A percentile compares a stretch with the other conserved stretches of the same genome.
Evolutionary conservation across 2,888 invertebrate genomes (phyloP).

Genomic region (Polymixis lichenea): DNA sequence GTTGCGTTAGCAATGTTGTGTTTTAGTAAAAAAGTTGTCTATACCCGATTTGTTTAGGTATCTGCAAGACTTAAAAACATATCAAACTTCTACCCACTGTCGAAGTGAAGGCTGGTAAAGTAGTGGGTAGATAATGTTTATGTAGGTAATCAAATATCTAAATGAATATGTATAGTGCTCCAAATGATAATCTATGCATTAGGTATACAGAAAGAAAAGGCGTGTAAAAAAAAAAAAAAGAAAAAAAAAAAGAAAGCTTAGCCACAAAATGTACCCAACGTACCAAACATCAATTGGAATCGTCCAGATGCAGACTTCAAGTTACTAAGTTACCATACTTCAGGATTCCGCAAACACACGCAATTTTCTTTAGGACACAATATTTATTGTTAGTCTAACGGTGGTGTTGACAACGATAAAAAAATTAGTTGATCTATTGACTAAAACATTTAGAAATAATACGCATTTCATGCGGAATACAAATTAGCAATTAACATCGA

Average conservation of each 20-base stretch:
- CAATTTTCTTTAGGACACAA: slow-evolving; percentile 60
- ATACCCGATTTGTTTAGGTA: slow-evolving; percentile 37
- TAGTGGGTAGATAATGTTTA: slow-evolving; percentile 5
- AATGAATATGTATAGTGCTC: slow-evolving; percentile 18
- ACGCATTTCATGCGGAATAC: slow-evolving; percentile 53
- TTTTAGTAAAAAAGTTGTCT: background rate
- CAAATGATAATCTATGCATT: slow-evolving; percentile 9
- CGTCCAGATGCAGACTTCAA: slow-evolving; percentile 69
- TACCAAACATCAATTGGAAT: slow-evolving; percentile 78
- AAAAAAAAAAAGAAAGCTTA: slow-evolving; percentile 42
- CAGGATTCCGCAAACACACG: slow-evolving; percentile 63
- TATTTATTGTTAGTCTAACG: slow-evolving; percentile 65
- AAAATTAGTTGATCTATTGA: slow-evolving; percentile 59
- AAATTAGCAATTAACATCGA: slow-evolving; percentile 79
- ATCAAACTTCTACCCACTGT: slow-evolving; percentile 5
- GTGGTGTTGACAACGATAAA: slow-evolving; percentile 54
- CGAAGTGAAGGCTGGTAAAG: slow-evolving; percentile 17
- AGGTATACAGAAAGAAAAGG: slow-evolving; percentile 46
- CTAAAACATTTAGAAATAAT: slow-evolving; percentile 40
- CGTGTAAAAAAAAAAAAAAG: slow-evolving; percentile 45
- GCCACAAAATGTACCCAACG: slow-evolving; percentile 89
- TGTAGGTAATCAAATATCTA: slow-evolving; percentile 21
- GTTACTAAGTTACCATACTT: slow-evolving; percentile 46
- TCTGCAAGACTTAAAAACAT: slow-evolving; percentile 2
- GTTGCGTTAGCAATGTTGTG: slow-evolving; percentile 29